Percentiles rank a stretch among this genome's conserved stretches.
Evolutionary conservation across 2,113 vertebrate species (phyloP).

Genomic region (Oriolus oriolus): DNA sequence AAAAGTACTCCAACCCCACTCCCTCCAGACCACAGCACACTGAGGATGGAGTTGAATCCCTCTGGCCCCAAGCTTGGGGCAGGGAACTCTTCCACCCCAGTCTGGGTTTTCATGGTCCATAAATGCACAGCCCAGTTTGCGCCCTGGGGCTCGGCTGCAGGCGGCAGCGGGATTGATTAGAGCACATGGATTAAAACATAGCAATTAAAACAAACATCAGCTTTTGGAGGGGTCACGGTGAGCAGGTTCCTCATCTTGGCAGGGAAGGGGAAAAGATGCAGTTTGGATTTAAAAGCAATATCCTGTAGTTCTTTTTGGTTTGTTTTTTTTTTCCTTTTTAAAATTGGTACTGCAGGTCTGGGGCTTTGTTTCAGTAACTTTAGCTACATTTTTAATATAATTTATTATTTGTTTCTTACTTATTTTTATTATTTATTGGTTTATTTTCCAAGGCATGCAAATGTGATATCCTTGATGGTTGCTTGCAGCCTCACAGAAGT

Average conservation of each 20-base stretch:
- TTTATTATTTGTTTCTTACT: background rate
- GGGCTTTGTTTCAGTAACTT: background rate
- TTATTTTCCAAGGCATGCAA: background rate
- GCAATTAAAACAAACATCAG: background rate
- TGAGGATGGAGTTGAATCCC: background rate
- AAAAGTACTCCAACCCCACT: background rate
- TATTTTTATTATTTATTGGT: background rate
- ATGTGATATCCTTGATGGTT: background rate
- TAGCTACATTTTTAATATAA: background rate
- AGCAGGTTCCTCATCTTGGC: background rate
- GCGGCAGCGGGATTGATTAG: background rate
- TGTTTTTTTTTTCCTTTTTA: background rate
- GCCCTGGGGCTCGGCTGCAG: background rate
- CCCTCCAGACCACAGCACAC: background rate
- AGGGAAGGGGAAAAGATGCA: background rate
- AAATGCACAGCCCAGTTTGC: background rate
- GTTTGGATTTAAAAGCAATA: background rate
- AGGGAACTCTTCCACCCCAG: background rate
- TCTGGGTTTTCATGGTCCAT: background rate
- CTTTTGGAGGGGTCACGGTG: background rate
- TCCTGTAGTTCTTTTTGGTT: background rate
- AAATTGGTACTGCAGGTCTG: background rate
- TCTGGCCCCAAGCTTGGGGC: fast-evolving
- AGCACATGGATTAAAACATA: background rate
- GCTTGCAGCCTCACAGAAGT: background rate